phyloP scores from a whole-genome alignment of 2,113 vertebrate species.

The Phycodurus eques region DNA sequence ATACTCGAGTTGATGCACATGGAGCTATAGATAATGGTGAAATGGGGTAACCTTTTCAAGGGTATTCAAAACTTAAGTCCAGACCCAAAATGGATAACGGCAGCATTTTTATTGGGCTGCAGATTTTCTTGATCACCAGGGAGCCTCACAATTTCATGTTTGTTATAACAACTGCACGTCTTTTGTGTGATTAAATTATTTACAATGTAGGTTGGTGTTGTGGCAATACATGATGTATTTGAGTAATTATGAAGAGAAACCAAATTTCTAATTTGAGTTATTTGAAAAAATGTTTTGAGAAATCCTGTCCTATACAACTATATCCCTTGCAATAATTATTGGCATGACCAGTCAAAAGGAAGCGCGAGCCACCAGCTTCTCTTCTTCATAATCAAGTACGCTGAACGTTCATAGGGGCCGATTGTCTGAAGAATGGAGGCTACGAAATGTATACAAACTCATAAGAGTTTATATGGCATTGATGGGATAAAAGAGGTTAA shows the following conservation, averaged over 20 bases:
- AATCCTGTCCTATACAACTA: too few relatives aligned
- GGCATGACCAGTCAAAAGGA: background rate
- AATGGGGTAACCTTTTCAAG: too few relatives aligned
- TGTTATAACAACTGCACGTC: background rate
- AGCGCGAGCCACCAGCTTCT: background rate
- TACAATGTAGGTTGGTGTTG: background rate
- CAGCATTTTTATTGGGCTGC: background rate
- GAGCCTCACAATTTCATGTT: background rate
- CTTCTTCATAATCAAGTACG: background rate
- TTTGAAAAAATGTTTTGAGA: background rate
- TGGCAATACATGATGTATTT: too few relatives aligned
- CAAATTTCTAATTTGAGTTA: background rate
- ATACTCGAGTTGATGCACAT: too few relatives aligned
- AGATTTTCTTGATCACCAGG: background rate
- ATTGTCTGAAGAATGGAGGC: background rate
- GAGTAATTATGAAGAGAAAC: background rate
- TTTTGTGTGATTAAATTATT: background rate
- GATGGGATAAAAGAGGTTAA: background rate
- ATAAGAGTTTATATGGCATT: background rate
- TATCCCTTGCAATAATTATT: background rate
- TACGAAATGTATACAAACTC: background rate
- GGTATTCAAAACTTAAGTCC: background rate
- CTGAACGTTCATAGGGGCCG: background rate
- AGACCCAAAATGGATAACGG: background rate
- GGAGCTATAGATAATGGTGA: too few relatives aligned